phyloP scores from a whole-genome alignment of 1,140 invertebrate species.

The Brachionus paranguensis region DNA sequence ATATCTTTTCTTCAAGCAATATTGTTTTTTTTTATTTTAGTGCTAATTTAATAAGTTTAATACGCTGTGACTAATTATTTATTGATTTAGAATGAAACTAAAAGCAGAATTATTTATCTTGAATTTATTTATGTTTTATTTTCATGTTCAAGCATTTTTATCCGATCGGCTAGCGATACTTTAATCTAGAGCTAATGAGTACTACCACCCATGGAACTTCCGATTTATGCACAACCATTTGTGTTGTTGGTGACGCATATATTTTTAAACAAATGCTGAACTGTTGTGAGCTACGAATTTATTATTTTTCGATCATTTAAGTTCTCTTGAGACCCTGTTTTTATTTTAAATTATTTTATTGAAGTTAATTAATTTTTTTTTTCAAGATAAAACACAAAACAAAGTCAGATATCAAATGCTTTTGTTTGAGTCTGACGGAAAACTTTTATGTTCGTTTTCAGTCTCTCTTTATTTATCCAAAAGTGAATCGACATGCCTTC shows the following conservation, averaged over 20 bases:
- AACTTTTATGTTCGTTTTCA: background rate
- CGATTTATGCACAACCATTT: background rate
- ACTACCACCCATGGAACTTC: background rate
- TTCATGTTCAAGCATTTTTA: background rate
- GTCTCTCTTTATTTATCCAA: background rate
- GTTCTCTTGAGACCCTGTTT: background rate
- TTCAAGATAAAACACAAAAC: background rate
- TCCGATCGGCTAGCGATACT: background rate
- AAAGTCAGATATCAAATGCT: background rate
- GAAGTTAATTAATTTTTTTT: background rate
- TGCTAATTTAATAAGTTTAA: slow-evolving; percentile 22
- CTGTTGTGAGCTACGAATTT: background rate
- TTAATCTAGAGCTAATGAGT: background rate
- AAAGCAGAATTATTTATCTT: background rate
- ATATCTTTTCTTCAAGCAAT: background rate
- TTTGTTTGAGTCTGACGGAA: background rate
- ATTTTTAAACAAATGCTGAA: background rate
- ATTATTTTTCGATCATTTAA: background rate
- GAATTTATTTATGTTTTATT: background rate
- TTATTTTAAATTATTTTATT: background rate
- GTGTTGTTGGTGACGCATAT: background rate
- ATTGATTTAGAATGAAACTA: background rate
- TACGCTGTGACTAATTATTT: slow-evolving; percentile 16
- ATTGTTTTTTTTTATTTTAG: background rate
- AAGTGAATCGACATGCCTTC: background rate